Conservation (phyloP, 2,888 invertebrate species). For the Coenonympha glycerion region DNA sequence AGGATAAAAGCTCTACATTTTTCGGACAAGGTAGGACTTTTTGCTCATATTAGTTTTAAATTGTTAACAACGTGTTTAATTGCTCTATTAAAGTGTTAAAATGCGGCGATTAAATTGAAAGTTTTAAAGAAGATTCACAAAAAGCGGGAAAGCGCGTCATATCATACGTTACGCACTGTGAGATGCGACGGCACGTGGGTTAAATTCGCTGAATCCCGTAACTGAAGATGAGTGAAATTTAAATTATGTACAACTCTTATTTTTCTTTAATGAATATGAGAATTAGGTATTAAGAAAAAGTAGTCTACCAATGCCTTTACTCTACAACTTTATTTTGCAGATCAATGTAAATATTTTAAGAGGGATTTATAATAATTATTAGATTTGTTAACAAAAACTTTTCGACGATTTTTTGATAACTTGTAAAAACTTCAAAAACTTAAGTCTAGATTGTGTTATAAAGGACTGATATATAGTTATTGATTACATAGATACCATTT, state of each 20-base stretch:
- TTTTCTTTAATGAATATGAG: neutral
- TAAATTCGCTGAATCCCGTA: neutral
- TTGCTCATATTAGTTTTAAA: slow-evolving; percentile 2
- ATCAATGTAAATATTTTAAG: too few relatives aligned
- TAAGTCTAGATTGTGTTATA: too few relatives aligned
- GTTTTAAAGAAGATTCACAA: neutral
- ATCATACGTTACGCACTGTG: neutral
- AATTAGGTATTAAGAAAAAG: too few relatives aligned
- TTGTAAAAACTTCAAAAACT: too few relatives aligned
- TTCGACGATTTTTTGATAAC: too few relatives aligned
- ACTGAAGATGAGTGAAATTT: neutral
- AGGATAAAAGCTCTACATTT: slow-evolving; percentile 35
- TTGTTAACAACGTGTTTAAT: slow-evolving; percentile 18
- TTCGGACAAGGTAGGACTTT: slow-evolving; percentile 41
- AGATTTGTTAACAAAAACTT: too few relatives aligned
- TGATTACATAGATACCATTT: too few relatives aligned
- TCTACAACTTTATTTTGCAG: too few relatives aligned
- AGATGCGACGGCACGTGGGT: neutral
- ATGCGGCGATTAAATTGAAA: neutral
- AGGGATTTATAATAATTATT: too few relatives aligned
- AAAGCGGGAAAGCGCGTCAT: neutral
- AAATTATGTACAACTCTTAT: neutral
- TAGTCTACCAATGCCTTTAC: too few relatives aligned
- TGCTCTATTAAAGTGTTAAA: neutral
- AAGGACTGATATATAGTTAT: too few relatives aligned